These are phyloP conservation scores for Nerophis lumbriciformis DNA, from an alignment of 2,113 vertebrate species.

Conservation along the genomic window DNA sequence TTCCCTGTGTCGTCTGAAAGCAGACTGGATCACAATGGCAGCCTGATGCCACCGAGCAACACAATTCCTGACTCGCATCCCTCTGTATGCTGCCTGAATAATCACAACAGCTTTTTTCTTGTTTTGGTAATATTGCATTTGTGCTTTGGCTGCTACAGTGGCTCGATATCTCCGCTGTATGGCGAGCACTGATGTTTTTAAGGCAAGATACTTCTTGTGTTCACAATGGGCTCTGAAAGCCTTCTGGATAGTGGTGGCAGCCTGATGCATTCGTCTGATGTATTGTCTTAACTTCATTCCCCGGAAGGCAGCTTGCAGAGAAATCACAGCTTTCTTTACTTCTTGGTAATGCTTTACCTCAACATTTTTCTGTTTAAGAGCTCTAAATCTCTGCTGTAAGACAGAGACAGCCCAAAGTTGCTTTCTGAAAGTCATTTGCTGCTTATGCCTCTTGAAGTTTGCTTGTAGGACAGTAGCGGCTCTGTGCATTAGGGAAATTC, in stretches of 20 bases:
- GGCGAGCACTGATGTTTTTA: neutral
- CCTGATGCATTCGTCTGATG: neutral
- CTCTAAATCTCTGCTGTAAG: slow-evolving; percentile 71
- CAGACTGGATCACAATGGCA: slow-evolving; percentile 74
- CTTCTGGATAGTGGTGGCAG: slow-evolving; percentile 40
- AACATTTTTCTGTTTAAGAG: slow-evolving; percentile 48
- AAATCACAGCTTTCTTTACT: slow-evolving; percentile 42
- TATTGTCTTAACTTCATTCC: neutral
- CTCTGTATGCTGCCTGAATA: slow-evolving; percentile 77
- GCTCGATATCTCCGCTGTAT: slow-evolving; percentile 32
- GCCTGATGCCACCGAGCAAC: slow-evolving; percentile 55
- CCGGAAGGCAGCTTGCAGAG: slow-evolving; percentile 59
- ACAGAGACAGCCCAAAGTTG: slow-evolving; percentile 46
- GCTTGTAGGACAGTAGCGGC: slow-evolving; percentile 74
- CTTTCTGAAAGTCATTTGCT: slow-evolving; percentile 54
- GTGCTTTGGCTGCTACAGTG: slow-evolving; percentile 8
- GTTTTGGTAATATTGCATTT: slow-evolving; percentile 63
- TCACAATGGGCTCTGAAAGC: slow-evolving; percentile 10
- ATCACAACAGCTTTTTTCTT: slow-evolving; percentile 28
- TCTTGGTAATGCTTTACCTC: slow-evolving; percentile 40
- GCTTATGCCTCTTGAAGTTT: slow-evolving; percentile 64
- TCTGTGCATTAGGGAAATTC: slow-evolving; percentile 19
- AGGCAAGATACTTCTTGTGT: neutral
- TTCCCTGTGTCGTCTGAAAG: slow-evolving; percentile 67
- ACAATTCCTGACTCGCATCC: slow-evolving; percentile 56